Evolutionary conservation across 2,797 vertebrate genomes (phyloP).

Genomic region (Chloroceryle amazona): DNA sequence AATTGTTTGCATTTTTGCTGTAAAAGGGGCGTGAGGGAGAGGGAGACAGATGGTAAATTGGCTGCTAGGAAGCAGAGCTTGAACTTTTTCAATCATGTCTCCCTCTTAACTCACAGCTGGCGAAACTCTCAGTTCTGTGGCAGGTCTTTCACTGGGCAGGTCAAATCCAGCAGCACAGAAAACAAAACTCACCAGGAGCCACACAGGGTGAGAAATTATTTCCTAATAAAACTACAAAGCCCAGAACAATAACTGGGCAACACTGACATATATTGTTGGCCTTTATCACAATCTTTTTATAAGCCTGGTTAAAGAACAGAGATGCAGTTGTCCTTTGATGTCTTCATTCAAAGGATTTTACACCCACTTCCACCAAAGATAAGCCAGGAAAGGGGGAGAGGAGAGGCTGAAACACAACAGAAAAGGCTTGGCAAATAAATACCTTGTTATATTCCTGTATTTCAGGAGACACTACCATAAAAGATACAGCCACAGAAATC

Average conservation of each 20-base stretch:
- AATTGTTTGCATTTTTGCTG: constrained; percentile 76
- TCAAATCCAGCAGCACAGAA: constrained; percentile 72
- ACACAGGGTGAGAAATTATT: constrained; percentile 78
- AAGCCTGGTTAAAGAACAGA: constrained; percentile 83
- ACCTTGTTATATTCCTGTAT: background rate
- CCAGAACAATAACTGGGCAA: constrained; percentile 77
- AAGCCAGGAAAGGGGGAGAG: constrained; percentile 16
- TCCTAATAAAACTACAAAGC: constrained; percentile 85
- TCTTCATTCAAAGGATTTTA: constrained; percentile 78
- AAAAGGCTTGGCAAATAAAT: constrained; percentile 36
- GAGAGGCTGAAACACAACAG: constrained; percentile 47
- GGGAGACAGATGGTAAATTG: constrained; percentile 71
- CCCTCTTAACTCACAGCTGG: constrained; percentile 72
- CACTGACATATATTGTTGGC: constrained; percentile 80
- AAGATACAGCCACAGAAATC: background rate
- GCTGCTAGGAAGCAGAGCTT: constrained; percentile 62
- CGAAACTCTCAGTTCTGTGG: constrained; percentile 16
- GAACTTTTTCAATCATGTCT: constrained; percentile 72
- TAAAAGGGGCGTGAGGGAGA: constrained; percentile 41
- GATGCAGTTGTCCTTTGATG: constrained; percentile 78
- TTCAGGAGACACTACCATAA: background rate
- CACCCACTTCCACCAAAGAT: constrained; percentile 55
- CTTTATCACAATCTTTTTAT: constrained; percentile 83
- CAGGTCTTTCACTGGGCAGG: constrained; percentile 71
- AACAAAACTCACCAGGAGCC: constrained; percentile 74